Percentiles rank a stretch among this genome's conserved stretches.
Evolutionary conservation across 2,113 vertebrate genomes (phyloP).

Genomic region (Corydoras sp.): DNA sequence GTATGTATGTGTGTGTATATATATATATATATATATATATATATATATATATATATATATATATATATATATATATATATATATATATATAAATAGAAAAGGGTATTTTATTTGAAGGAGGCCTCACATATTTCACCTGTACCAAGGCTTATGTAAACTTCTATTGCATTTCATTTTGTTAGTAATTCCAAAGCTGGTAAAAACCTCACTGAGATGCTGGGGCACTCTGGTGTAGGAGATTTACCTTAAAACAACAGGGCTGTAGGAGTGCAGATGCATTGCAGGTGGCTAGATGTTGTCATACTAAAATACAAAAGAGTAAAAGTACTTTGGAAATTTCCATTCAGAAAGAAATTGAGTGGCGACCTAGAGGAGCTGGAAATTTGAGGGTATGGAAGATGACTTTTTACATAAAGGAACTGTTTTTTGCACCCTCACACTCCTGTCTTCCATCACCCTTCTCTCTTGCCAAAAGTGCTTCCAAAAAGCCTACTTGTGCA

Average conservation of each 20-base stretch:
- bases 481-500: slow-evolving; percentile 65
- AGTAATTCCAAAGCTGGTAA: slow-evolving; percentile 54
- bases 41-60: too few species aligned
- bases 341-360: slow-evolving; percentile 43
- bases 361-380: slow-evolving; percentile 32
- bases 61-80: too few species aligned
- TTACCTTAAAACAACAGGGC: slow-evolving; percentile 33
- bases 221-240: slow-evolving; percentile 40
- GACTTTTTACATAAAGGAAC: slow-evolving; percentile 52
- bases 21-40: too few species aligned
- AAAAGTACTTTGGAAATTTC: too few species aligned
- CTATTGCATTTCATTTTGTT: slow-evolving; percentile 41
- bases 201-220: slow-evolving; percentile 64
- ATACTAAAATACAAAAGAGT: too few species aligned
- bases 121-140: too few species aligned
- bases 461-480: slow-evolving; percentile 57
- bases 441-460: slow-evolving; percentile 43
- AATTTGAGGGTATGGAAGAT: slow-evolving; percentile 48
- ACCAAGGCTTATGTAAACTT: slow-evolving; percentile 49
- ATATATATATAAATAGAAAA: not conserved
- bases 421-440: slow-evolving; percentile 49
- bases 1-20: too few species aligned
- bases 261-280: slow-evolving; percentile 15
- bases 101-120: not conserved
- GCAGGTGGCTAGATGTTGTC: not conserved